phyloP scores from a whole-genome alignment of 1,140 invertebrate species.

The Diachasma alloeum region DNA sequence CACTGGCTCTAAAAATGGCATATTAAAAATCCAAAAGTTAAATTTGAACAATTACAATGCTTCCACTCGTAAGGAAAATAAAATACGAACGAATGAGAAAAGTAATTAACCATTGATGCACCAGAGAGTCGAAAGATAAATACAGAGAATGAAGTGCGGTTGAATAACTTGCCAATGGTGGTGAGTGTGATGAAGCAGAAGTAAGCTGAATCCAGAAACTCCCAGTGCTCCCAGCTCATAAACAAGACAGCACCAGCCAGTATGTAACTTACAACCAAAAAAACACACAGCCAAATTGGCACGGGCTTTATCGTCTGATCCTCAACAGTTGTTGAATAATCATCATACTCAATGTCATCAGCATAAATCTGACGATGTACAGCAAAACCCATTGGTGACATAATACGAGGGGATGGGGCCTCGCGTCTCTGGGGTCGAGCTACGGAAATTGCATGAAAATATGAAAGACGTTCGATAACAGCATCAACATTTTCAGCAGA shows the following conservation, averaged over 20 bases:
- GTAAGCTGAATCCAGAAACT: slow-evolving; percentile 89
- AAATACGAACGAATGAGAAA: no score
- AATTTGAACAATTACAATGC: no score
- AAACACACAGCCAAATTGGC: slow-evolving; percentile 90
- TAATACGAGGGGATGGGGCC: slow-evolving; percentile 69
- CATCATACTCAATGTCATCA: slow-evolving; percentile 63
- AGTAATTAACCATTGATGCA: no score
- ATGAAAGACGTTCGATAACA: not conserved
- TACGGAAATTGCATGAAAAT: slow-evolving; percentile 26
- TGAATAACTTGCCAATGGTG: slow-evolving; percentile 75
- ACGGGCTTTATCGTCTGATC: slow-evolving; percentile 74
- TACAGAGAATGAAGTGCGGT: not conserved
- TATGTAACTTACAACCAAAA: slow-evolving; percentile 89
- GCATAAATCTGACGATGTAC: slow-evolving; percentile 68
- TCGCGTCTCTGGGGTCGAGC: slow-evolving; percentile 54
- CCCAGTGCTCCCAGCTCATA: slow-evolving; percentile 87
- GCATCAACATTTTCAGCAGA: not conserved
- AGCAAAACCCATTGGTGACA: slow-evolving; percentile 75
- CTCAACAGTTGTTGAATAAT: slow-evolving; percentile 17
- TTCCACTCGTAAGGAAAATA: no score
- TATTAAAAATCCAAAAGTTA: no score
- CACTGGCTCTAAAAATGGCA: no score
- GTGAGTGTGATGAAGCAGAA: slow-evolving; percentile 97
- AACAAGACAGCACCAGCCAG: slow-evolving; percentile 88
- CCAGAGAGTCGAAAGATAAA: not conserved